Percentiles rank a stretch among this genome's conserved stretches.
Conservation (phyloP, 2,888 invertebrate genomes). For the Anticlea derivata region DNA sequence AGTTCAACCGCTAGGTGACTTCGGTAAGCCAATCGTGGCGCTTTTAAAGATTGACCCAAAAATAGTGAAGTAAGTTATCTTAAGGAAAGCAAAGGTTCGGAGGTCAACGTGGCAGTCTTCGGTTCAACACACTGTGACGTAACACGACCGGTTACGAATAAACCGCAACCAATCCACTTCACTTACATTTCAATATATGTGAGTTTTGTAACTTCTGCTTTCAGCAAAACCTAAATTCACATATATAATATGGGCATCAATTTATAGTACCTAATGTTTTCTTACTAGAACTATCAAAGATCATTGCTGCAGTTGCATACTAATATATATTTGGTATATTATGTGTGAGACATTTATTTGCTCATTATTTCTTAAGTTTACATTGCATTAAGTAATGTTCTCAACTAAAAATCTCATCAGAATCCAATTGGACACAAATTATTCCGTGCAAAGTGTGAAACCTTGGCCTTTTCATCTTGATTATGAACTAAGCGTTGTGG, state of each 20-base stretch:
- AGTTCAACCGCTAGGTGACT: conserved; percentile 15
- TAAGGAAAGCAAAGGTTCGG: conserved; percentile 62
- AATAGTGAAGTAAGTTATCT: conserved; percentile 44
- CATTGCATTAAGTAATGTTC: conserved; percentile 31
- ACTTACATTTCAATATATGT: conserved; percentile 44
- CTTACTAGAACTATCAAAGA: neutral
- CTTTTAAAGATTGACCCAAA: conserved; percentile 57
- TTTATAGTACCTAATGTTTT: neutral
- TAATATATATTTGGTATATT: conserved; percentile 13
- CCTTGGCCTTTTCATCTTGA: conserved; percentile 73
- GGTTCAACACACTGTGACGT: conserved; percentile 67
- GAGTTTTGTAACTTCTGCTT: conserved; percentile 46
- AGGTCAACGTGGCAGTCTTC: conserved; percentile 60
- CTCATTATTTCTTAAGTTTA: neutral
- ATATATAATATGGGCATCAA: neutral
- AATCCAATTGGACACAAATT: conserved; percentile 71
- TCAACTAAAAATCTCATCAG: conserved; percentile 63
- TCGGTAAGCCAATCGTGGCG: conserved; percentile 31
- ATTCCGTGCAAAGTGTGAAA: conserved; percentile 64
- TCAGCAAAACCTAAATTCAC: conserved; percentile 15
- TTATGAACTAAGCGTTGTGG: conserved; percentile 57
- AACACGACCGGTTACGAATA: conserved; percentile 57
- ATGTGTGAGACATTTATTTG: neutral
- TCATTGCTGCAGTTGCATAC: conserved; percentile 1
- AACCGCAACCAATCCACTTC: conserved; percentile 38